These are phyloP conservation scores for Grantiella picta DNA, from an alignment of 2,113 vertebrate genomes.

Conservation along the genomic window DNA sequence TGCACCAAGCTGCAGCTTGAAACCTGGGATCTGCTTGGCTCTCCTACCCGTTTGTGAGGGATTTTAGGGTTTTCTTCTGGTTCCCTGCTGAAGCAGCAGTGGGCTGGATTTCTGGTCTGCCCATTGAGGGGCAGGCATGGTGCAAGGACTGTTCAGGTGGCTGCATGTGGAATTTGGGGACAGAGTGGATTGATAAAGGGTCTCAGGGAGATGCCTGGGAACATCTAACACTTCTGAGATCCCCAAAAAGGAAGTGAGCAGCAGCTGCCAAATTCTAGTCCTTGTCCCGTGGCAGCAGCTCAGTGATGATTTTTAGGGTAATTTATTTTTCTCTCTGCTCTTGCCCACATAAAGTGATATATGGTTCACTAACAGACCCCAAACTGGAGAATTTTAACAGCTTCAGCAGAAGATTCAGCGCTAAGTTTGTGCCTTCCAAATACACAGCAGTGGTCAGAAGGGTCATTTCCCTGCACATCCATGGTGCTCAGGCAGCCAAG, in stretches of 20 bases:
- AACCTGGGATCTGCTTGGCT: background rate
- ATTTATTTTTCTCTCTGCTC: background rate
- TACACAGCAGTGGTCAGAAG: background rate
- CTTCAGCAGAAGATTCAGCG: background rate
- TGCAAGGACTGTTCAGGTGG: background rate
- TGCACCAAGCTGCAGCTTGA: background rate
- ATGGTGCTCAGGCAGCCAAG: accelerated
- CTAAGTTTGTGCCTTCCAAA: background rate
- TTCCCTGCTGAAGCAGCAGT: background rate
- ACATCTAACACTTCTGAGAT: accelerated
- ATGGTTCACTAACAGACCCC: background rate
- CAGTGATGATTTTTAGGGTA: background rate
- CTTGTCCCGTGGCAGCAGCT: accelerated
- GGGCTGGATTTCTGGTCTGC: background rate
- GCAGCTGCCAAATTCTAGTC: background rate
- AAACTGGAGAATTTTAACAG: background rate
- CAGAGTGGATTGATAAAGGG: background rate
- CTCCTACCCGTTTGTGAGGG: background rate
- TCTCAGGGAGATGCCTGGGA: background rate
- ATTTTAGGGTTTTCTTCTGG: background rate
- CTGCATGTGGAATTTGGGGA: background rate
- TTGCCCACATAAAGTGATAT: background rate
- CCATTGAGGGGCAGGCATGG: background rate
- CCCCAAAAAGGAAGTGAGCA: background rate
- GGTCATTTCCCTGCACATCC: background rate